A percentile compares a stretch with the other conserved stretches of the same genome.
Evolutionary conservation across 2,113 vertebrate species (phyloP).

Genomic region (Laticauda colubrina): DNA sequence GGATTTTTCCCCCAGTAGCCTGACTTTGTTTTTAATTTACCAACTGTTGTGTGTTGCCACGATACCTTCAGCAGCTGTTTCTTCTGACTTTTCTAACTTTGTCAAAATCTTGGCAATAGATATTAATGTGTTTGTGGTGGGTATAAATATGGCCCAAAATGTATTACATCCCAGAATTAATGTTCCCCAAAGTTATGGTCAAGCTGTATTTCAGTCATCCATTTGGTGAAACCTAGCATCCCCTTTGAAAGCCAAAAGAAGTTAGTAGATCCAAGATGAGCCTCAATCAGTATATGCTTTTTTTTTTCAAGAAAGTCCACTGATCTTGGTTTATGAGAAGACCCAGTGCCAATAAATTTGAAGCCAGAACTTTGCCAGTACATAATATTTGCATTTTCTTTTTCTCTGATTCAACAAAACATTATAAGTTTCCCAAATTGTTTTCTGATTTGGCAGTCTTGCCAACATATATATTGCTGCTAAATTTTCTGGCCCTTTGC

Average conservation of each 20-base stretch:
- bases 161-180: neutral
- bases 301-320: neutral
- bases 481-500: neutral
- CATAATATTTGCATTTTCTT: neutral
- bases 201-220: neutral
- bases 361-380: neutral
- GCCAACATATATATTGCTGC: neutral
- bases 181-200: neutral
- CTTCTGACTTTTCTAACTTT: neutral
- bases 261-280: neutral
- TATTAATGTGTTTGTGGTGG: neutral
- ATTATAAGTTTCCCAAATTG: neutral
- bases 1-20: neutral
- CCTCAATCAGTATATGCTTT: neutral
- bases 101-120: neutral
- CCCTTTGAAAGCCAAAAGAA: neutral
- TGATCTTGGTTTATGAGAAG: neutral
- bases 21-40: neutral
- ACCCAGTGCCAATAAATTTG: neutral
- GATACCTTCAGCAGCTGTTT: neutral
- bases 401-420: neutral
- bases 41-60: neutral
- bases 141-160: neutral
- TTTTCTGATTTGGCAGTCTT: neutral
- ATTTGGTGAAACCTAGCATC: neutral